Evolutionary conservation across 1,140 invertebrate genomes (phyloP), one percentile per base, ranked within the genome.

Genomic region (Elymnias hypermnestra): DNA sequence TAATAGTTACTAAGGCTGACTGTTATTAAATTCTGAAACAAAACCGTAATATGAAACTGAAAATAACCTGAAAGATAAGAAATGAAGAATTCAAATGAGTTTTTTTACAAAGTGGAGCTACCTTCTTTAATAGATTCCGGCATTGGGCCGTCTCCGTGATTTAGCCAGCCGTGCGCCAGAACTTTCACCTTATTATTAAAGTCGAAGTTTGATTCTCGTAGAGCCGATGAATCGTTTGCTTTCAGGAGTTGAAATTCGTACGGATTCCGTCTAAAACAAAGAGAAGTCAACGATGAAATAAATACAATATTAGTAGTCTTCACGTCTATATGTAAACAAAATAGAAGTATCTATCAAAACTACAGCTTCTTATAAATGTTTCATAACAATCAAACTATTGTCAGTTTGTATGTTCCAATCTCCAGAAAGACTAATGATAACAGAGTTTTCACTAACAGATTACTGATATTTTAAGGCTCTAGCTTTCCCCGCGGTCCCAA

Each of bases 61-160:
- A 5, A 15, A 33, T 15, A 33, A 33, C 12, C 13, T 15, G 29
- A 15, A 33, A 33, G n/a, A n/a, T n/a, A n/a, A n/a, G 33, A 36
- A 36, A 19, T 36, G 33, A 36, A 36, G 15, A 36, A 36, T 36
- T 21, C 8, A 36, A 36, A 36, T 36, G 33, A 13, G 1, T 12
- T 36, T 19, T 36, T 19, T 19, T 13, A 36, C 15, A 36, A 19
- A 36, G 15, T 3, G 12, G 13, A 13, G 25, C 54, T 63, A 87
- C 86, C 86, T 85, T 87, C 86, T 76, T 86, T 87, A 28, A 87
- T 82, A 4, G 83, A 86, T 59, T 78, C 72, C 2, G 86, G 86
- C 86, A 87, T 87, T 3, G 86, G 86, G 13, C 86, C 71, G 36
- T 68, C 65, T 5, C 82, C 86, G 53, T 86, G 69, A 54, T 87